phyloP scores from a whole-genome alignment of 2,113 vertebrate genomes.

The Macquaria ambigua region DNA sequence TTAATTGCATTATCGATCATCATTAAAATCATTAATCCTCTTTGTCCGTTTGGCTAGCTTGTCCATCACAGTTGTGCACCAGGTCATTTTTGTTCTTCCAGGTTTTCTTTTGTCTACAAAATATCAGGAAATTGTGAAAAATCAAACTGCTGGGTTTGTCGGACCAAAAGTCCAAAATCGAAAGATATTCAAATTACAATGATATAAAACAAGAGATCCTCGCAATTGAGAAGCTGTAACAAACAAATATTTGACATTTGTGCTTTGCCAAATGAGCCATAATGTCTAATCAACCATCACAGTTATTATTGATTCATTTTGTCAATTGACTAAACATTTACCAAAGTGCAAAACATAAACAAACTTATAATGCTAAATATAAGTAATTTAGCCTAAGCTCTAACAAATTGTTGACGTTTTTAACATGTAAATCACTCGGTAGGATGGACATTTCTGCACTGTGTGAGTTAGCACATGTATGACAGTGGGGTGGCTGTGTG shows the following conservation, averaged over 20 bases:
- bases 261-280: background rate
- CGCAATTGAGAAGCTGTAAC: no score
- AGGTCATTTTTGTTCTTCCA: background rate
- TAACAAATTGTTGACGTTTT: background rate
- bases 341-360: background rate
- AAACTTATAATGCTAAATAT: no score
- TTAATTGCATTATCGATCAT: background rate
- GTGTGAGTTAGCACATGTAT: constrained; percentile 41
- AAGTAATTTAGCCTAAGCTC: background rate
- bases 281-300: background rate
- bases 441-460: background rate
- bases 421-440: background rate
- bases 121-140: background rate
- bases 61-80: background rate
- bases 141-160: background rate
- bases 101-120: background rate
- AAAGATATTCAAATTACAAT: background rate
- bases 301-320: background rate
- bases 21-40: background rate
- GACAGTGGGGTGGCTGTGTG: constrained; percentile 45
- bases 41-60: background rate
- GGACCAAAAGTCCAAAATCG: background rate
- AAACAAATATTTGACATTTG: background rate
- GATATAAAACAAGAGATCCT: background rate
- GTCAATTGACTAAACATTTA: background rate